phyloP scores from a whole-genome alignment of 2,797 vertebrate genomes.

The Hylomyscus alleni region DNA sequence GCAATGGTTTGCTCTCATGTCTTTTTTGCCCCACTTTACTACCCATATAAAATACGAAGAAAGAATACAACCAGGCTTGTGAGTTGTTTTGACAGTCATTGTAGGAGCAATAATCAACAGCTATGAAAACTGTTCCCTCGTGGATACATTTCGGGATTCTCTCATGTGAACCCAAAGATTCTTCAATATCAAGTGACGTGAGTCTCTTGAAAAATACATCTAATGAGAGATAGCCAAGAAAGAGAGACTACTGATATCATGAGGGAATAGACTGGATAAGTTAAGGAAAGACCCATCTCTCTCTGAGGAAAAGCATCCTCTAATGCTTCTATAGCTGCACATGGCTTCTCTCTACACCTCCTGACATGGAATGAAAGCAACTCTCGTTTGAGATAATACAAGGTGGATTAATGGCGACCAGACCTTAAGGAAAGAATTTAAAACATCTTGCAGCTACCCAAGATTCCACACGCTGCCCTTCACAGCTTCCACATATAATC shows the following conservation, averaged over 20 bases:
- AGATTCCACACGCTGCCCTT: background rate
- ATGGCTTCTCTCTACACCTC: conserved; percentile 7
- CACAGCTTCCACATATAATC: conserved; percentile 4
- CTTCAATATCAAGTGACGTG: conserved; percentile 19
- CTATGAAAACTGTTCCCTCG: background rate
- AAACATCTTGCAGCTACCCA: background rate
- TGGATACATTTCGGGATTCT: background rate
- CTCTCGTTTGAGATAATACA: conserved; percentile 7
- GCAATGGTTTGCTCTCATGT: background rate
- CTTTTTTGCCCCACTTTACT: background rate
- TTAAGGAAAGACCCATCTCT: background rate
- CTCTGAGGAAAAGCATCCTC: background rate
- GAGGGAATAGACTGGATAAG: background rate
- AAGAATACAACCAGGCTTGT: background rate
- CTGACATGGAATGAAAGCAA: background rate
- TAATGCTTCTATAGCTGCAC: background rate
- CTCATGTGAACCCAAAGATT: background rate
- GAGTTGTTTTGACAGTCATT: background rate
- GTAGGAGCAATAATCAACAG: background rate
- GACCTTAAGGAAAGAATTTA: conserved; percentile 24
- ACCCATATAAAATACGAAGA: background rate
- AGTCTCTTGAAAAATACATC: background rate
- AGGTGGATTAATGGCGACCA: background rate
- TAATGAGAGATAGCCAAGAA: background rate
- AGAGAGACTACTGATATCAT: background rate